A percentile compares a stretch with the other conserved stretches of the same genome.
phyloP scores from a whole-genome alignment of 1,140 invertebrate species.

The Thaumetopoea pityocampa region DNA sequence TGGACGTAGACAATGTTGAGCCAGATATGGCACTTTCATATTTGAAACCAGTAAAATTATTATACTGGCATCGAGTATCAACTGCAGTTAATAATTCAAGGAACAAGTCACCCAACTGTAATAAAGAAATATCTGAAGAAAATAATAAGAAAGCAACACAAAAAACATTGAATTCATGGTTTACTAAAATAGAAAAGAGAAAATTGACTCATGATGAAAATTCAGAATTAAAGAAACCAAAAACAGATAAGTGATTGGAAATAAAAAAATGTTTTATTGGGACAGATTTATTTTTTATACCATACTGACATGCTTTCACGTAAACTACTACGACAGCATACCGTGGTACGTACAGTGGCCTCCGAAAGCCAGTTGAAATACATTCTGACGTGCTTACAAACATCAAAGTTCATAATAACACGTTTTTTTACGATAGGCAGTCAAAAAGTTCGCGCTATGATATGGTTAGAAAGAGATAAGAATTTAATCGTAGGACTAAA shows the following conservation, averaged over 20 bases:
- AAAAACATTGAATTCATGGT: slow-evolving; percentile 57
- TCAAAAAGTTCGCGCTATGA: too few relatives aligned
- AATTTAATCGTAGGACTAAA: too few relatives aligned
- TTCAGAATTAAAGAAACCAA: neutral
- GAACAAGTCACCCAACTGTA: slow-evolving; percentile 83
- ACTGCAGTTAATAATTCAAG: slow-evolving; percentile 83
- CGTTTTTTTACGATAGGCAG: too few relatives aligned
- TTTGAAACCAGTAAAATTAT: slow-evolving; percentile 71
- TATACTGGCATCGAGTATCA: slow-evolving; percentile 84
- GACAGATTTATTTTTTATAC: neutral
- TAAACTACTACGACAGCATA: too few relatives aligned
- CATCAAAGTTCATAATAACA: too few relatives aligned
- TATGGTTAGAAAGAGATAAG: too few relatives aligned
- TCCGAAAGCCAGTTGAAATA: too few relatives aligned
- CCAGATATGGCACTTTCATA: slow-evolving; percentile 75
- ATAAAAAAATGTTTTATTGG: neutral
- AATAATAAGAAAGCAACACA: slow-evolving; percentile 35
- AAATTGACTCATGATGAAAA: slow-evolving; percentile 27
- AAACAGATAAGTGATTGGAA: neutral
- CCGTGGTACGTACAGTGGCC: too few relatives aligned
- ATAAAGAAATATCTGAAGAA: slow-evolving; percentile 70
- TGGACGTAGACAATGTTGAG: slow-evolving; percentile 79
- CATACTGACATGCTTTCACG: too few relatives aligned
- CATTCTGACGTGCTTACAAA: too few relatives aligned
- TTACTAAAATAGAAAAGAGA: slow-evolving; percentile 42